Evolutionary conservation across 2,113 vertebrate genomes (phyloP), one percentile per base, ranked within the genome.

Genomic region (Indicator indicator): DNA sequence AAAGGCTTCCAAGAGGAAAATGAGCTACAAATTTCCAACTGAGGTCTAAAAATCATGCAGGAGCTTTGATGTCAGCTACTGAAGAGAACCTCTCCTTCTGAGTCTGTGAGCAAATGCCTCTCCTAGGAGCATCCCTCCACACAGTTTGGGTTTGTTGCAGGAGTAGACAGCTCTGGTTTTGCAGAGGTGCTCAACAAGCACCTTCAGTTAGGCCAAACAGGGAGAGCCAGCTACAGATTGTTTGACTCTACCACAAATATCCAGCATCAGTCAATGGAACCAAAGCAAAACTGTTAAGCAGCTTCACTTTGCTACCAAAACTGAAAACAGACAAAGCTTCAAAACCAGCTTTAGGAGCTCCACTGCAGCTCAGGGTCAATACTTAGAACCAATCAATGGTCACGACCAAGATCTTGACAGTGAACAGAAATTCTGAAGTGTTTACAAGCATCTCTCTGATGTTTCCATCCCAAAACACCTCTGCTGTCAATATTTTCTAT

Each of bases 301-400:
- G 30, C 26, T 6, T 63, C 56, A 8, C 36, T 55, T 38, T 56
- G 65, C 59, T 80, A 26, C n/a, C 6, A 20, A 27, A 55, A 14
- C 12, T 23, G 4, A 0, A 55, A 73, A 65, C 0, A 7, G n/a
- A 70, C 17, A 0, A 2, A 3, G 4, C 26, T 27, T 70, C 32
- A 30, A 69, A 46, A 27, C 26, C 19, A 83, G 21, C 40, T 58
- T 60, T 32, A 59, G 14, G n/a, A 69, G 71, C 46, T 70, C 46
- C 56, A 80, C 79, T 70, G 42, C 13, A 46, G 42, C 28, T 48
- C 28, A 65, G 59, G 32, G 73, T 81, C 83, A 83, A 54, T 70
- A 62, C 24, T 83, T 16, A 67, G 8, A 58, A 75, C 70, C 65
- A 84, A 68, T 36, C 65, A 84, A 78, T n/a, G 30, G 24, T 76